Evolutionary conservation across 1,140 invertebrate species (phyloP), one percentile per base, ranked within the genome.

Genomic region (Neodiprion lecontei): DNA sequence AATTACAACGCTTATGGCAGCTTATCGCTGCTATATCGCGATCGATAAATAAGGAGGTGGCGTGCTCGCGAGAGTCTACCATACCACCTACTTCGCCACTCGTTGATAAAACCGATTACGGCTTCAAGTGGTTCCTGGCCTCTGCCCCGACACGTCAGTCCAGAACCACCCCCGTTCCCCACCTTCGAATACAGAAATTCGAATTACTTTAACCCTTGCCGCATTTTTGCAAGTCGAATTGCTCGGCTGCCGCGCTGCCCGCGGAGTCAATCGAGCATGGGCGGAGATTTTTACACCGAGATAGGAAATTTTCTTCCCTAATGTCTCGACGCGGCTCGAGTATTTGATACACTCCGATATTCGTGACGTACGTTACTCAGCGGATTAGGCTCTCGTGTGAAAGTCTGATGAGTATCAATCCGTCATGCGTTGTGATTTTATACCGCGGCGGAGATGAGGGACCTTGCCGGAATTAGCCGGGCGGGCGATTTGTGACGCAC

Each of bases 21-120:
- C 11, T 50, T 73, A 74, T 77, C 74, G 74, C 17, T 53, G 28
- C 47, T 70, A 72, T 71, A 76, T 78, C 77, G 69, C 23, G 74
- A 76, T 76, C 74, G 77, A 78, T 78, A 76, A 78, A 78, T 78
- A 76, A 78, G 69, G 17, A 67, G 5, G 11, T 74, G 70, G 76
- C 74, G 71, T 75, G 50, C 70, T 50, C 28, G 69, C 53, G 53
- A 40, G 28, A 40, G 11, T 61, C 70, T 67, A 48, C 72, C 69
- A 72, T 5, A 17, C 70, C 12, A 61, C 53, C 53, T 61, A 61
- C 53, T 61, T 61, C n/a, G 53, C 69, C 53, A 61, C 48, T 49
- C 73, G 65, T 77, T 77, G 74, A 78, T 78, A 78, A 76, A 70
- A 28, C 47, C 66, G 74, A 78, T 78, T 78, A 74, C 47, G 72